A percentile compares a stretch with the other conserved stretches of the same genome.
phyloP scores from a whole-genome alignment of 2,888 invertebrate species.

The Drosophila cracens region DNA sequence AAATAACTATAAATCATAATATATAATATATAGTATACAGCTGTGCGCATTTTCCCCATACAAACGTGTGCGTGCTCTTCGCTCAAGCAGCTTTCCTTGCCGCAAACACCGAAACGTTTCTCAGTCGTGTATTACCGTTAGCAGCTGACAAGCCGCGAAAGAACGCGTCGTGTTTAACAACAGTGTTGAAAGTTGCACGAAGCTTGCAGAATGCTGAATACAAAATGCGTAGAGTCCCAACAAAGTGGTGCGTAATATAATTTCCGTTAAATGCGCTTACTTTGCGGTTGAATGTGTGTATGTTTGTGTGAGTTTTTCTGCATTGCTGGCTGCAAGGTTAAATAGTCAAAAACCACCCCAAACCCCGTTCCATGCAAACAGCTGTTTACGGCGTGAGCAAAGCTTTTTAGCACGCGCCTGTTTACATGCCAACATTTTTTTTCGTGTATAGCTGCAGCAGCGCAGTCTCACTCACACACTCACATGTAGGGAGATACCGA shows the following conservation, averaged over 20 bases:
- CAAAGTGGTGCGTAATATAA: constrained; percentile 66
- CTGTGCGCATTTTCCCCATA: constrained; percentile 28
- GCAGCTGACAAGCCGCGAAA: constrained; percentile 48
- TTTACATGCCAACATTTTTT: constrained; percentile 56
- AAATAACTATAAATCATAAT: constrained; percentile 32
- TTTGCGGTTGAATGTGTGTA: constrained; percentile 11
- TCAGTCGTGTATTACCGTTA: constrained; percentile 67
- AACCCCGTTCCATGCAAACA: constrained; percentile 39
- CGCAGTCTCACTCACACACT: not conserved
- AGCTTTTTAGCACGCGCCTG: constrained; percentile 71
- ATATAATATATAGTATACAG: constrained; percentile 41
- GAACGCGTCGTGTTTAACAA: constrained; percentile 33
- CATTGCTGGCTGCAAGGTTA: constrained; percentile 31
- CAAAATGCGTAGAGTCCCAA: constrained; percentile 58
- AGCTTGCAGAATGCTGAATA: constrained; percentile 63
- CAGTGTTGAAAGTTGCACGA: constrained; percentile 13
- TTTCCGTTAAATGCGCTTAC: not conserved
- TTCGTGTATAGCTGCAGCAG: constrained; percentile 16
- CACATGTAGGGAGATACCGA: not conserved
- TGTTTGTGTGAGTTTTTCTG: not conserved
- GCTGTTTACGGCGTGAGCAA: constrained; percentile 60
- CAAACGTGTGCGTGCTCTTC: constrained; percentile 28
- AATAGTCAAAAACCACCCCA: constrained; percentile 29
- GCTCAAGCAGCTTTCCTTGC: constrained; percentile 27
- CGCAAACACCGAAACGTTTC: constrained; percentile 31